Base-by-base conservation (phyloP, 2,888 invertebrate species). In the Acronicta alni region DNA sequence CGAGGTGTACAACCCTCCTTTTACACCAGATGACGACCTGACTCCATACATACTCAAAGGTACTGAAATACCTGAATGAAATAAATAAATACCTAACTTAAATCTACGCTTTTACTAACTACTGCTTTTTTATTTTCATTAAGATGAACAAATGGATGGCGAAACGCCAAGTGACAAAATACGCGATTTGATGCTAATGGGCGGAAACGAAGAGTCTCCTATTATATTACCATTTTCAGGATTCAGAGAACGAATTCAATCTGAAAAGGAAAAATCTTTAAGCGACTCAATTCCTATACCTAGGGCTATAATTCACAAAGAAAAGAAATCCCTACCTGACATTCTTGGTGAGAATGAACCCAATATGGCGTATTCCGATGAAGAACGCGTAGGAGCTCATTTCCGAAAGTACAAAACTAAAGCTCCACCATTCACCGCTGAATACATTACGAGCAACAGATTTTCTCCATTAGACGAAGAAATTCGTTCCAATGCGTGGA, bases 1-100 rank as follows among this genome's bases (percentile, higher is more conserved):
- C 80, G 97, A 97, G 90, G 95, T 97, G 15, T 97, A 97, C 85
- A 97, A 95, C 85, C 97, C 97, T 20, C 96, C 97, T 55, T 80
- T 95, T 60, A 88, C 91, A 44, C 94, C 95, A 52, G 93, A 93
- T 39, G 94, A 95, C 66, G 90, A 91, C 58, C 86, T 87, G 9
- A 79, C 86, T 48, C 79, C 87, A 45, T 89, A 85, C 61, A 66
- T 90, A 60, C 69, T 85, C 14, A 87, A 90, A 87, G 90, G 92
- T 92, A 81, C 55, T 2, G 1, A 42, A 58, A 18, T 35, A 56
- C 0, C 14, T 12, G 32, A 1, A 10, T 15, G n/a, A n/a, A n/a
- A n/a, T n/a, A n/a, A n/a, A n/a, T n/a, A n/a, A n/a, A n/a, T n/a
- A n/a, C n/a, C n/a, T n/a, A n/a, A n/a, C n/a, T n/a, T n/a, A n/a